Percentiles rank a stretch among this genome's conserved stretches.
phyloP scores from a whole-genome alignment of 2,113 vertebrate species.

The Erinaceus europaeus region DNA sequence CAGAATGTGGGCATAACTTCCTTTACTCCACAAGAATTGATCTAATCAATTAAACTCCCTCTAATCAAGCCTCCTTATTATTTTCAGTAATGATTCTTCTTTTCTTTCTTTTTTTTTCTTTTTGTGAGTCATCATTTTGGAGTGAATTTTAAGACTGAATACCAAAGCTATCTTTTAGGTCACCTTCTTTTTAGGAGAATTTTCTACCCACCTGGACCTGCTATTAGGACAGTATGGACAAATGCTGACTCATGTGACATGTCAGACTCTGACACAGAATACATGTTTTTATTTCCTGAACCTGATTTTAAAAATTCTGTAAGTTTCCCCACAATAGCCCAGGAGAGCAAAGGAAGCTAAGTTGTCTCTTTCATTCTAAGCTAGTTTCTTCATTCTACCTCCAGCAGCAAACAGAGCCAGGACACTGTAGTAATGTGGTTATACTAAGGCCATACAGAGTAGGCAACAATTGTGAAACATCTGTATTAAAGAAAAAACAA shows the following conservation, averaged over 20 bases:
- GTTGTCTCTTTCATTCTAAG: background rate
- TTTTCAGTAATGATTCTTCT: background rate
- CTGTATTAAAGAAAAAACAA: background rate
- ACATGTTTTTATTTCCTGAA: background rate
- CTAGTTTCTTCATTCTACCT: background rate
- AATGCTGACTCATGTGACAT: background rate
- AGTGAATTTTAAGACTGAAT: background rate
- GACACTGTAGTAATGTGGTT: background rate
- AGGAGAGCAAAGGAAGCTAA: background rate
- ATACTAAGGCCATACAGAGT: background rate
- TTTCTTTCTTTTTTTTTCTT: background rate
- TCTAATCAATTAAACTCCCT: background rate
- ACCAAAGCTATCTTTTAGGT: background rate
- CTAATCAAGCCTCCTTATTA: background rate
- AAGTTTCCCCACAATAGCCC: background rate
- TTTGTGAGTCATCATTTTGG: background rate
- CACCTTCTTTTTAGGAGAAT: background rate
- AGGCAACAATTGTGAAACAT: background rate
- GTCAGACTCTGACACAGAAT: background rate
- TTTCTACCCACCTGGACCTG: background rate
- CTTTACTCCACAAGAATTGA: background rate
- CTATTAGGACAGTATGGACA: background rate
- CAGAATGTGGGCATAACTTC: background rate
- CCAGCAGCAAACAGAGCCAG: background rate
- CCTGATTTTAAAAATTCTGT: background rate